phyloP scores from a whole-genome alignment of 2,113 vertebrate species.

The Synodontis membranacea region DNA sequence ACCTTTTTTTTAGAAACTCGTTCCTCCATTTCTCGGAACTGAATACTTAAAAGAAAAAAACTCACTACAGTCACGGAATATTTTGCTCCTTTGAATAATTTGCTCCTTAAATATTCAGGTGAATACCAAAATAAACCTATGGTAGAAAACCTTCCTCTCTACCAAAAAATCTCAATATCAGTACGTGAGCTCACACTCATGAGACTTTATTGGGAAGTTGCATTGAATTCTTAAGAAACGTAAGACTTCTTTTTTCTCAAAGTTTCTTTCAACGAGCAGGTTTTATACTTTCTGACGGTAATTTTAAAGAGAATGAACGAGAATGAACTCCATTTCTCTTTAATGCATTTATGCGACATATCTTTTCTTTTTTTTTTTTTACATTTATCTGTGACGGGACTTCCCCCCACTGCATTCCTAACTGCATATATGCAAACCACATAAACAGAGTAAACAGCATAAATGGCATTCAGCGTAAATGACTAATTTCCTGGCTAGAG shows the following conservation, averaged over 20 bases:
- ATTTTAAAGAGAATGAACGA: neutral
- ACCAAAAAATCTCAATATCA: neutral
- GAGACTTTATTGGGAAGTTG: neutral
- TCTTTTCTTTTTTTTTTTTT: neutral
- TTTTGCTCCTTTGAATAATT: neutral
- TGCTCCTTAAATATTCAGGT: neutral
- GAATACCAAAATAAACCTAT: neutral
- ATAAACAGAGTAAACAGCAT: constrained; percentile 16
- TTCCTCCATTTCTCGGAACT: neutral
- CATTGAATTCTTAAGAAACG: neutral
- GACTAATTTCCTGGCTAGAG: constrained; percentile 3
- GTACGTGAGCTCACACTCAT: neutral
- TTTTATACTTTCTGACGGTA: neutral
- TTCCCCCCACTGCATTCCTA: neutral
- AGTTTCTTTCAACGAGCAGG: neutral
- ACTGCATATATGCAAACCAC: neutral
- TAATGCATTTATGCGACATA: neutral
- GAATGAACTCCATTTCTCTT: neutral
- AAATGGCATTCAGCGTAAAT: neutral
- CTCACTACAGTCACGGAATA: neutral
- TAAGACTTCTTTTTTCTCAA: neutral
- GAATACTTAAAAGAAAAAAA: neutral
- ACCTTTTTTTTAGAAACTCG: neutral
- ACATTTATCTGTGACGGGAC: neutral
- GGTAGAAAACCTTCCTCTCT: neutral